Base-by-base conservation (phyloP, 2,888 invertebrate genomes). In the Netelia fuscicornis region DNA sequence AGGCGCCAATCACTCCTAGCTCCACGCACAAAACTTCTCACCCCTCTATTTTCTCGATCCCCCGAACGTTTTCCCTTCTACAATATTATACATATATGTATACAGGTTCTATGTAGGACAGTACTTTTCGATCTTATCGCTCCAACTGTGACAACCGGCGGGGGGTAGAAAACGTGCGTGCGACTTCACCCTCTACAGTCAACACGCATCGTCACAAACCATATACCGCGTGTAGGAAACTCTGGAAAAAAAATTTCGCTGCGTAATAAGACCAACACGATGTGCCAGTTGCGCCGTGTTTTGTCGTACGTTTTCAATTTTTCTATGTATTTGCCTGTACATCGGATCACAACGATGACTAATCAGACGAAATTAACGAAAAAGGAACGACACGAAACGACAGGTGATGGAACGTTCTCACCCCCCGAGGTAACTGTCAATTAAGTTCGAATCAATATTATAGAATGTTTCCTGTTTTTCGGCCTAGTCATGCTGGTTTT, bases 11-110 rank as follows among this genome's bases (percentile, higher is more conserved):
- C 67, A 58, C 72, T 62, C 62, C 71, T 54, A 67, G 70, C 25
- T 42, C 64, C 78, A 71, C 85, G 85, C 81, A 78, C 83, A 79
- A 80, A 81, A 78, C 71, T 85, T 81, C 84, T 81, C 71, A 71
- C 80, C 76, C 84, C 65, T 67, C 54, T 70, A 48, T 79, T 83
- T 65, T 76, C 76, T 64, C 17, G 52, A 30, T 44, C 52, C 68
- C 76, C 67, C 52, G n/a, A 6, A 52, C 71, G 71, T 37, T 58
- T 17, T 58, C 5, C 42, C 56, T 58, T 20, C 20, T 17, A 56
- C 13, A n/a, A 37, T 1, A 17, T n/a, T 30, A 17, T 10, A 37
- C 3, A 10, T 42, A 20, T 42, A 20, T 3, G 1, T 11, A 60
- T 37, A 11, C n/a, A 58, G 48, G 23, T 10, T 23, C 37, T 42